Conservation (phyloP, 2,888 invertebrate species). For the Sesia bembeciformis region DNA sequence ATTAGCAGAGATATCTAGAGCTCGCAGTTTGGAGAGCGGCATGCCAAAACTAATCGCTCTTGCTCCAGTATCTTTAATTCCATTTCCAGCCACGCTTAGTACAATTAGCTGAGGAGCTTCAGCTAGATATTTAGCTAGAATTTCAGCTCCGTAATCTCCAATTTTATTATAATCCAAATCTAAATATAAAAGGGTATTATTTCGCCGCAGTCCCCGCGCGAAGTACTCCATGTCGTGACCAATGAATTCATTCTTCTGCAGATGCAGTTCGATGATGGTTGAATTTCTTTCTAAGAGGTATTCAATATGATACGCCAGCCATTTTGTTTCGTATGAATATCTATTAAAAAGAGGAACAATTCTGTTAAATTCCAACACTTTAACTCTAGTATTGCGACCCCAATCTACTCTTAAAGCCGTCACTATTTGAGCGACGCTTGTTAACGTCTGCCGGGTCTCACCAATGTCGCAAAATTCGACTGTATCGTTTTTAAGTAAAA, state of each 20-base stretch:
- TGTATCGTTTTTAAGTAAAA: conserved; percentile 54
- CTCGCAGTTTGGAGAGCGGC: conserved; percentile 72
- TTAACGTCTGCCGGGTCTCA: conserved; percentile 71
- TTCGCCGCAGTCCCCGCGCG: conserved; percentile 59
- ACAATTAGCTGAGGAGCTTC: conserved; percentile 61
- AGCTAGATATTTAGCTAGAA: conserved; percentile 68
- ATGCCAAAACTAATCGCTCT: conserved; percentile 69
- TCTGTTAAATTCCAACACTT: conserved; percentile 53
- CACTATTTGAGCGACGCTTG: conserved; percentile 69
- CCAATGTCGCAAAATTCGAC: conserved; percentile 72
- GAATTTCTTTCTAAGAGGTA: conserved; percentile 45
- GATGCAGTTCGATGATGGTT: conserved; percentile 68
- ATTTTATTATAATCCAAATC: conserved; percentile 76
- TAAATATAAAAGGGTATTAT: conserved; percentile 68
- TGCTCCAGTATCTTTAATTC: conserved; percentile 72
- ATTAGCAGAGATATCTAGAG: conserved; percentile 74
- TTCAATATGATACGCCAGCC: conserved; percentile 67
- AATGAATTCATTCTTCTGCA: conserved; percentile 75
- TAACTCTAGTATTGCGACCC: conserved; percentile 37
- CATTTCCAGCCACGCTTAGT: conserved; percentile 73
- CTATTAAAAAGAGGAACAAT: conserved; percentile 46
- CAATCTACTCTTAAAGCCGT: conserved; percentile 57
- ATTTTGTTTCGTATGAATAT: conserved; percentile 56
- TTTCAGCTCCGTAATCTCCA: conserved; percentile 73
- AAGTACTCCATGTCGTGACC: conserved; percentile 76